These are phyloP conservation scores for Phyllotreta cruciferae DNA, from an alignment of 2,888 invertebrate species.

Conservation along the genomic window DNA sequence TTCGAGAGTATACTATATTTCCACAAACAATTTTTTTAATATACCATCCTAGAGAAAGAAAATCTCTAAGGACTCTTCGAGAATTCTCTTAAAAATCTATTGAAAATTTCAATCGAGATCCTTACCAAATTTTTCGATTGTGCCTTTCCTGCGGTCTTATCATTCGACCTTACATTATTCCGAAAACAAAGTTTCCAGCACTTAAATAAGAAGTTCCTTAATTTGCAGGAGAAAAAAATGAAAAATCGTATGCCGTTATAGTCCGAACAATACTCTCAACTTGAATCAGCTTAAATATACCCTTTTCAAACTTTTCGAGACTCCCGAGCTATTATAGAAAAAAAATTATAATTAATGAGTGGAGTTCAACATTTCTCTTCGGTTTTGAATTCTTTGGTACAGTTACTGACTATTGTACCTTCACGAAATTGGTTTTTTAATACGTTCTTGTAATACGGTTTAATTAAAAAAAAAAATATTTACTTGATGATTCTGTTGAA, in stretches of 20 bases:
- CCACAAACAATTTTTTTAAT: no score
- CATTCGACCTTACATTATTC: no score
- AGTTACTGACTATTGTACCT: not conserved
- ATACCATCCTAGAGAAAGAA: no score
- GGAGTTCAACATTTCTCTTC: not conserved
- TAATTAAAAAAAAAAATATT: no score
- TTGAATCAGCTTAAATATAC: slow-evolving; percentile 5
- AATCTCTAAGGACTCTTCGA: no score
- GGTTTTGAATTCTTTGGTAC: not conserved
- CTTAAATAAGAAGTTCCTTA: slow-evolving; percentile 5
- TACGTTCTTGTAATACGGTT: not conserved
- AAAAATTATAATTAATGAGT: not conserved
- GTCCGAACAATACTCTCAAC: slow-evolving; percentile 1
- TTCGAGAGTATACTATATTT: no score
- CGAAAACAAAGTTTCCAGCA: not conserved
- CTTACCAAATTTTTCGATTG: no score
- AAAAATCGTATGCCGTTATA: slow-evolving; percentile 4
- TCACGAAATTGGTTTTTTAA: not conserved
- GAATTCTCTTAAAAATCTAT: no score
- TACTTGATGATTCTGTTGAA: no score
- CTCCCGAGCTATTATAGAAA: not conserved
- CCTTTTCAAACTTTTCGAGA: slow-evolving; percentile 1
- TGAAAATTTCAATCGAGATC: no score
- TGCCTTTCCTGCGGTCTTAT: no score
- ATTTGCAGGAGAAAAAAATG: slow-evolving; percentile 4